These are phyloP conservation scores for Matsumurasca onukii DNA, from an alignment of 1,140 invertebrate species.

Conservation along the genomic window DNA sequence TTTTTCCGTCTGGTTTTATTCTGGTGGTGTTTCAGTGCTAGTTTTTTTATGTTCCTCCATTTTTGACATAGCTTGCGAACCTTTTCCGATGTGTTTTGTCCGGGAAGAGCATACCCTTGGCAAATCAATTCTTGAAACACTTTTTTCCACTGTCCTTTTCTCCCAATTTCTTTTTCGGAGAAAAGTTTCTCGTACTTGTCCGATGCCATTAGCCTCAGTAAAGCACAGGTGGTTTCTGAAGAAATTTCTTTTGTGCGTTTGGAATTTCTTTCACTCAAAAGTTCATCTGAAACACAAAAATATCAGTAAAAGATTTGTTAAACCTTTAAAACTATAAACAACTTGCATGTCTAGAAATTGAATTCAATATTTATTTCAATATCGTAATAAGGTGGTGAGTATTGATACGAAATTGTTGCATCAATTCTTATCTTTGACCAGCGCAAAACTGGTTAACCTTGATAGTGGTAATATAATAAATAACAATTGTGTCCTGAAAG, in stretches of 20 bases:
- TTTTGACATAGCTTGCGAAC: neutral
- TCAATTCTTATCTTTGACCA: too few relatives aligned
- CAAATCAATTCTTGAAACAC: neutral
- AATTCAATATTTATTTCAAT: neutral
- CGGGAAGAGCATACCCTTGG: neutral
- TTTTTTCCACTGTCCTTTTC: neutral
- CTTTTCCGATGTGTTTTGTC: neutral
- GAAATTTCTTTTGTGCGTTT: neutral
- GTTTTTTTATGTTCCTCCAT: conserved; percentile 7
- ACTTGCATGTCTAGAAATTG: neutral
- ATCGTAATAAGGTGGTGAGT: neutral
- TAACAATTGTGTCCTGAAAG: too few relatives aligned
- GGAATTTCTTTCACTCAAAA: neutral
- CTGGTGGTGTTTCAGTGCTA: neutral
- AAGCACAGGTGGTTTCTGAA: neutral
- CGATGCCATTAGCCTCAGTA: neutral
- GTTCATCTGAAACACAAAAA: neutral
- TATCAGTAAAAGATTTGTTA: neutral
- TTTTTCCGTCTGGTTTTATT: neutral
- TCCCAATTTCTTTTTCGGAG: neutral
- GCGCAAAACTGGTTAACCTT: too few relatives aligned
- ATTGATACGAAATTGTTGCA: neutral
- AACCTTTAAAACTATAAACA: neutral
- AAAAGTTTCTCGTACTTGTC: neutral
- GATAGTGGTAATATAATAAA: too few relatives aligned